These are phyloP conservation scores for Vulpes vulpes DNA, from an alignment of 2,113 vertebrate genomes.

Conservation along the genomic window DNA sequence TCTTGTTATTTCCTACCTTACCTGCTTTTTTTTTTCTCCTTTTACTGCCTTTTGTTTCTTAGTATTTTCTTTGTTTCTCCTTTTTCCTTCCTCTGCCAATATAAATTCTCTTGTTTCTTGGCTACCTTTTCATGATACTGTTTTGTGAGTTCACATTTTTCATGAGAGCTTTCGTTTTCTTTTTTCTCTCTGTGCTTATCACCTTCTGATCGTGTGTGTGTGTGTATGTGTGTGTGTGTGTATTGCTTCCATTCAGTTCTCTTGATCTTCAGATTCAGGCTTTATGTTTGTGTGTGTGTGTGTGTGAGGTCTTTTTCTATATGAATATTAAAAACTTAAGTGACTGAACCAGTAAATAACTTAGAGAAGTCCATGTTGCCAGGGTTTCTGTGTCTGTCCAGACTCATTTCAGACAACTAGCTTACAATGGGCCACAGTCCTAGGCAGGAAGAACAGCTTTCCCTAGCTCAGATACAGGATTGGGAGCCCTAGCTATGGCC, in stretches of 20 bases:
- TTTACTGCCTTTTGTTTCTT: neutral
- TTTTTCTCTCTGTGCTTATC: neutral
- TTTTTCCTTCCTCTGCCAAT: neutral
- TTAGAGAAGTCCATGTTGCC: neutral
- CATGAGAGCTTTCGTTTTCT: neutral
- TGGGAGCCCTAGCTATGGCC: neutral
- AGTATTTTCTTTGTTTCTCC: neutral
- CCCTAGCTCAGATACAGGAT: neutral
- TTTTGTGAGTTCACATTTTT: neutral
- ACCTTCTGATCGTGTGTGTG: neutral
- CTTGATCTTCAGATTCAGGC: neutral
- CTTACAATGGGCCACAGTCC: neutral
- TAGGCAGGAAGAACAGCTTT: neutral
- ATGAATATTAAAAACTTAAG: neutral
- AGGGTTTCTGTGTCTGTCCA: neutral
- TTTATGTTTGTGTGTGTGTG: neutral
- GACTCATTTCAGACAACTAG: neutral
- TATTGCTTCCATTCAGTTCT: neutral
- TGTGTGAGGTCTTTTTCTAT: neutral
- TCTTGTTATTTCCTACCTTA: neutral
- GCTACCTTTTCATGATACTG: neutral
- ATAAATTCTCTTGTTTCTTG: neutral
- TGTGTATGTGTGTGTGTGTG: neutral
- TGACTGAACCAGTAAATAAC: neutral
- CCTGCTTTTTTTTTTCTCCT: neutral